These are phyloP conservation scores for Seriola quinqueradiata DNA, from an alignment of 2,113 vertebrate genomes.

Conservation along the genomic window DNA sequence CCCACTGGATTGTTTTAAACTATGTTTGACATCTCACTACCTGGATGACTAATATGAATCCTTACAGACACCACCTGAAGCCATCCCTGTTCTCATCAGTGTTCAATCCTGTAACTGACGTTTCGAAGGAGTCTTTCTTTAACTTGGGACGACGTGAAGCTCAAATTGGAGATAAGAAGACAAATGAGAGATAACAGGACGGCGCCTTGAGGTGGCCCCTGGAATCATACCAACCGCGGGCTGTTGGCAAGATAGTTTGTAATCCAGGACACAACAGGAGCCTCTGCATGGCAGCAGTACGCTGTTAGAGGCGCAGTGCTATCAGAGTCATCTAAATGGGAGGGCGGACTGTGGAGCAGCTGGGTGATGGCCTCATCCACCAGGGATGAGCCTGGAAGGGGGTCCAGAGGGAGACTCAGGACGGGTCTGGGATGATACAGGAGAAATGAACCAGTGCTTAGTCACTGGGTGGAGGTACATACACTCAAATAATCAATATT, in stretches of 20 bases:
- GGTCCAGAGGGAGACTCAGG: neutral
- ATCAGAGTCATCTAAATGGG: constrained; percentile 29
- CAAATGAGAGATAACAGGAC: constrained; percentile 34
- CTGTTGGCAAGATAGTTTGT: constrained; percentile 23
- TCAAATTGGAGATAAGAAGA: constrained; percentile 12
- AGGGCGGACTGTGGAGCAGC: constrained; percentile 3
- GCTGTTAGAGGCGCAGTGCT: constrained; percentile 12
- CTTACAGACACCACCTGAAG: neutral
- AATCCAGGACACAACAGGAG: constrained; percentile 30
- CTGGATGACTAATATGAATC: constrained; percentile 22
- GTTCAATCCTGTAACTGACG: neutral
- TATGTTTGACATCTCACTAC: constrained; percentile 12
- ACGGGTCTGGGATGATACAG: neutral
- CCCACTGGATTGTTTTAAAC: constrained; percentile 19
- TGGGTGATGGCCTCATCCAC: constrained; percentile 5
- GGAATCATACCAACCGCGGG: neutral
- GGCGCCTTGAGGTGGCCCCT: constrained; percentile 21
- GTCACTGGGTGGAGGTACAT: constrained; percentile 16
- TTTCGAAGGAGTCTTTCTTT: neutral
- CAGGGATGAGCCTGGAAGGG: constrained; percentile 5
- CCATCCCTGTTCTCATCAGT: neutral
- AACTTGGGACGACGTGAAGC: neutral
- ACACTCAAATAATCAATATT: constrained; percentile 56
- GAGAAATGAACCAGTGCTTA: constrained; percentile 16
- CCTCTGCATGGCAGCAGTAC: constrained; percentile 2